These are phyloP conservation scores for Parazoanthus swiftii DNA, from an alignment of 92 coral and sea anemone species.

Conservation along the genomic window DNA sequence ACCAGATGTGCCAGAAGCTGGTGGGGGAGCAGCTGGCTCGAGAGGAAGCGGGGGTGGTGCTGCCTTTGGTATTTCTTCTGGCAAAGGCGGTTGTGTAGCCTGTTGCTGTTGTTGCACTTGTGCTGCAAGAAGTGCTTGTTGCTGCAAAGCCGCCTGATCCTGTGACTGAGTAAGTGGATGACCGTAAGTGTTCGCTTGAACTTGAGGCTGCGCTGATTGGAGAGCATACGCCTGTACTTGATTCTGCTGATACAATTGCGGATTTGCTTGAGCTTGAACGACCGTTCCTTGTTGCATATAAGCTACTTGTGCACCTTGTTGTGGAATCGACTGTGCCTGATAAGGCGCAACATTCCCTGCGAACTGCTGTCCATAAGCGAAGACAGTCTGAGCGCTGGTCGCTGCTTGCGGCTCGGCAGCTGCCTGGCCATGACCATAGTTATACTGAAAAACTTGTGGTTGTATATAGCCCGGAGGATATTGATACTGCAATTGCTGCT, in stretches of 20 bases:
- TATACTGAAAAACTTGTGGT: slow-evolving; percentile 60
- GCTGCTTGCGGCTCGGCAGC: slow-evolving; percentile 41
- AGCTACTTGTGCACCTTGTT: slow-evolving; percentile 41
- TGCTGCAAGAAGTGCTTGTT: slow-evolving; percentile 23
- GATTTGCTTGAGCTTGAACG: slow-evolving; percentile 34
- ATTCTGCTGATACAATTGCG: slow-evolving; percentile 34
- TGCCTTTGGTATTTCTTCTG: slow-evolving; percentile 37
- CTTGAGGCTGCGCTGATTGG: neutral
- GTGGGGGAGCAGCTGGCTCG: slow-evolving; percentile 48
- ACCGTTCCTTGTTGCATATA: slow-evolving; percentile 48
- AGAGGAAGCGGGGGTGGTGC: slow-evolving; percentile 53
- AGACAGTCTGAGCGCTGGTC: neutral
- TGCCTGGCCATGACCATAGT: slow-evolving; percentile 58
- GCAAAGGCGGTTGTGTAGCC: slow-evolving; percentile 49
- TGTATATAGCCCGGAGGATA: slow-evolving; percentile 64
- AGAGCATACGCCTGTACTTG: slow-evolving; percentile 12
- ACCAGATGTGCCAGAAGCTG: slow-evolving; percentile 25
- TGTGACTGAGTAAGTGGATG: neutral
- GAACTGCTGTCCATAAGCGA: slow-evolving; percentile 37
- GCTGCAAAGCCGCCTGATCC: slow-evolving; percentile 19
- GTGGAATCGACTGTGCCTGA: slow-evolving; percentile 49
- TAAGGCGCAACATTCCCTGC: slow-evolving; percentile 25
- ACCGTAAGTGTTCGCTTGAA: neutral
- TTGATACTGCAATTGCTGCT: slow-evolving; percentile 75
- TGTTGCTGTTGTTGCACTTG: slow-evolving; percentile 45